Evolutionary conservation across 2,888 invertebrate genomes (phyloP).

Genomic region (Subacronicta megacephala): DNA sequence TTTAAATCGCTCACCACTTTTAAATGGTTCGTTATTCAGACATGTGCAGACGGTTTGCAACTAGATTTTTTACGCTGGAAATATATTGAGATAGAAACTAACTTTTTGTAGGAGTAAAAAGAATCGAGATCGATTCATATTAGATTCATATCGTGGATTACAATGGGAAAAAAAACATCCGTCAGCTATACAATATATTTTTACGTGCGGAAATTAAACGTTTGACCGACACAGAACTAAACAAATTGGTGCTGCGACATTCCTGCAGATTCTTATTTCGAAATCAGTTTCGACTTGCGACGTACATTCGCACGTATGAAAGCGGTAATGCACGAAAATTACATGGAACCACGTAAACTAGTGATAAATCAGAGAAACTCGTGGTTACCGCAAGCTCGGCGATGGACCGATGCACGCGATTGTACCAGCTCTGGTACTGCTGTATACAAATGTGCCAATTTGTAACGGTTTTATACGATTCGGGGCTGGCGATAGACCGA

Average conservation of each 20-base stretch:
- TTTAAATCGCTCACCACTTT: slow-evolving; percentile 55
- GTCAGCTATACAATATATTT: too few species aligned
- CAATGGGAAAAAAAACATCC: too few species aligned
- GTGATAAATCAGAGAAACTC: slow-evolving; percentile 56
- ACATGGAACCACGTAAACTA: slow-evolving; percentile 47
- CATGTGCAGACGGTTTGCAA: slow-evolving; percentile 22
- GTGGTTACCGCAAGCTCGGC: slow-evolving; percentile 42
- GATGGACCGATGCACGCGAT: slow-evolving; percentile 47
- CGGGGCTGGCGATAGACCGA: neutral
- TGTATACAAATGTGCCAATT: slow-evolving; percentile 23
- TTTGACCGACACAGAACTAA: too few species aligned
- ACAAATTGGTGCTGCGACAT: too few species aligned
- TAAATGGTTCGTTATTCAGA: slow-evolving; percentile 8
- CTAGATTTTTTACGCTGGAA: slow-evolving; percentile 7
- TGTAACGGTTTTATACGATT: neutral
- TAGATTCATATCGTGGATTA: too few species aligned
- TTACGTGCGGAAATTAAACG: too few species aligned
- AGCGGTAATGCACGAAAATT: slow-evolving; percentile 42
- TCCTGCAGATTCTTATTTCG: too few species aligned
- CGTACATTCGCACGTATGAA: slow-evolving; percentile 9
- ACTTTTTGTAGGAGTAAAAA: too few species aligned
- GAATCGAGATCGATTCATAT: too few species aligned
- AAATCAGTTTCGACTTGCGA: neutral
- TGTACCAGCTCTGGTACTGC: slow-evolving; percentile 29
- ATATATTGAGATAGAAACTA: neutral